Conservation (phyloP, 92 coral and sea anemone genomes). For the Virgularia gustaviana region DNA sequence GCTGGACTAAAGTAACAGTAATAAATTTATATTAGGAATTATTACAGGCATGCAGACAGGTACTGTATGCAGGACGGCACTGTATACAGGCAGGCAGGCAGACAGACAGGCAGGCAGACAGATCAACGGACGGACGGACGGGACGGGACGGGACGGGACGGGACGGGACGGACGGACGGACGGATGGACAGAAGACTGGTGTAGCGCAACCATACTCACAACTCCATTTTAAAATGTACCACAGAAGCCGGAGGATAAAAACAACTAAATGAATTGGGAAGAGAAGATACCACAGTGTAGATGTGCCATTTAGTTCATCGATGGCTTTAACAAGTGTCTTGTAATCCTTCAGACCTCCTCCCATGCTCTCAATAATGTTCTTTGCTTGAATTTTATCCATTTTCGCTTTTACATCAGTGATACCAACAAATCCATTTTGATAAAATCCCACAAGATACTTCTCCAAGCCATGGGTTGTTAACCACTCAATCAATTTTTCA, state of each 20-base stretch:
- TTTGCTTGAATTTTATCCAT: slow-evolving; percentile 5
- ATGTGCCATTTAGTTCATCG: background rate
- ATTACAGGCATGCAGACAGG: no score
- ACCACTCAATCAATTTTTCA: slow-evolving; percentile 33
- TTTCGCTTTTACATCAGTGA: background rate
- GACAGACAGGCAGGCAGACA: no score
- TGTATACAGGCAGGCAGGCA: no score
- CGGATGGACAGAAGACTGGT: no score
- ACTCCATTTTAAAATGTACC: slow-evolving; percentile 15
- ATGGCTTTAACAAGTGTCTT: slow-evolving; percentile 10
- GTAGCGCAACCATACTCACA: background rate
- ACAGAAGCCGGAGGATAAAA: background rate
- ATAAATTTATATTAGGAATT: no score
- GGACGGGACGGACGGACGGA: no score
- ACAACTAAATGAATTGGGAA: background rate
- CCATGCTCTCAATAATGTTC: background rate
- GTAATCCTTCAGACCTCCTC: slow-evolving; percentile 18
- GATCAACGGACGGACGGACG: no score
- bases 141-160: no score
- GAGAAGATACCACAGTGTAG: slow-evolving; percentile 10
- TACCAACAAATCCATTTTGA: slow-evolving; percentile 9
- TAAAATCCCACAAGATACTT: slow-evolving; percentile 21
- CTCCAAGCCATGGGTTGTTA: slow-evolving; percentile 45
- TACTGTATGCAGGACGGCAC: no score
- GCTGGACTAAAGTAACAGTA: slow-evolving; percentile 7